Evolutionary conservation across 1,140 invertebrate species (phyloP).

Genomic region (Vollenhovia emeryi): DNA sequence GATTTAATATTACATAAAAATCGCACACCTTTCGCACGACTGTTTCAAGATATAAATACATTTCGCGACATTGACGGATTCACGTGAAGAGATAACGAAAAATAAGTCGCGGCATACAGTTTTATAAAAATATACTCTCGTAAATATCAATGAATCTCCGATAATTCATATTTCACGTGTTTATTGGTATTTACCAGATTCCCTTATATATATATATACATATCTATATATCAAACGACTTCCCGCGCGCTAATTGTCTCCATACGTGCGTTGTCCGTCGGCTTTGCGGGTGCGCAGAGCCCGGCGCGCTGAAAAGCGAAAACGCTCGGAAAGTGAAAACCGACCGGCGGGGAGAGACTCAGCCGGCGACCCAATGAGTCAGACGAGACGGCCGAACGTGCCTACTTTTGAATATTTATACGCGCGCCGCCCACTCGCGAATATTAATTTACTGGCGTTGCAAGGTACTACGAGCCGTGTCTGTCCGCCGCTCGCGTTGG

Average conservation of each 20-base stretch:
- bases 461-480: slow-evolving; percentile 27
- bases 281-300: slow-evolving; percentile 14
- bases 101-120: neutral
- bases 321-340: slow-evolving; percentile 62
- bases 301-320: slow-evolving; percentile 49
- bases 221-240: slow-evolving; percentile 37
- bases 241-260: slow-evolving; percentile 1
- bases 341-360: slow-evolving; percentile 14
- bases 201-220: too few relatives aligned
- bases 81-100: neutral
- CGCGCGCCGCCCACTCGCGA: slow-evolving; percentile 55
- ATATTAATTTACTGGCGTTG: slow-evolving; percentile 55
- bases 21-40: neutral
- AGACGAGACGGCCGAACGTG: slow-evolving; percentile 50
- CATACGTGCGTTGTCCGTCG: neutral
- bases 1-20: neutral
- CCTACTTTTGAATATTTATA: slow-evolving; percentile 65
- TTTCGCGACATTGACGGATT: neutral
- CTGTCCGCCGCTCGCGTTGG: neutral
- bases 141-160: slow-evolving; percentile 17
- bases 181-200: slow-evolving; percentile 6
- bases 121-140: slow-evolving; percentile 7
- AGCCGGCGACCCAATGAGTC: slow-evolving; percentile 46
- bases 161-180: slow-evolving; percentile 4
- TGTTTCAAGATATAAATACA: neutral